Percentiles rank a stretch among this genome's conserved stretches.
Conservation (phyloP, 1,140 invertebrate species). For the Teleogryllus occipitalis region DNA sequence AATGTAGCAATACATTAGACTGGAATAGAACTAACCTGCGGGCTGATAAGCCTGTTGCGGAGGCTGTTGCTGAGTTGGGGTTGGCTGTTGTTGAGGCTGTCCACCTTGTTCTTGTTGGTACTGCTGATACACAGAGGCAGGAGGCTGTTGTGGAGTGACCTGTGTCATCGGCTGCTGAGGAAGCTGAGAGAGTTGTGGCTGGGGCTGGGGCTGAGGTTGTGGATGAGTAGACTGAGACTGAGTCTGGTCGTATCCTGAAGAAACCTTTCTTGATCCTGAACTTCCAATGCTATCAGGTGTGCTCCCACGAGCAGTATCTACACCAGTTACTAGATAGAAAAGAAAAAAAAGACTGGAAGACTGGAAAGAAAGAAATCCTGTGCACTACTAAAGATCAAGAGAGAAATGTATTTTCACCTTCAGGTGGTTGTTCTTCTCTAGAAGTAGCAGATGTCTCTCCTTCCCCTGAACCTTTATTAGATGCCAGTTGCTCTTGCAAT, state of each 20-base stretch:
- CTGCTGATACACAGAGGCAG: neutral
- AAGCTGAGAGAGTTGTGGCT: neutral
- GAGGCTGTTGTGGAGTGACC: neutral
- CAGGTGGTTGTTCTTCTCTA: slow-evolving; percentile 8
- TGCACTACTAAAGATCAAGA: neutral
- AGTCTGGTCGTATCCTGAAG: slow-evolving; percentile 9
- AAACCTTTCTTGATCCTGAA: slow-evolving; percentile 11
- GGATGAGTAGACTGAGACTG: slow-evolving; percentile 4
- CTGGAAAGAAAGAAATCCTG: too few species aligned
- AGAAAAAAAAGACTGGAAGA: neutral
- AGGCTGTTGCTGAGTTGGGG: neutral
- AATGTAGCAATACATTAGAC: neutral
- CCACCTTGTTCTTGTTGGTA: neutral
- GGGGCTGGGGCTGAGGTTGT: neutral
- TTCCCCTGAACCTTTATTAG: neutral
- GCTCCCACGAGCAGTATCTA: slow-evolving; percentile 7
- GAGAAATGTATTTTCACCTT: neutral
- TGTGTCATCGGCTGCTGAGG: neutral
- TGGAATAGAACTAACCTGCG: neutral
- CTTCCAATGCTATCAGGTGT: slow-evolving; percentile 15
- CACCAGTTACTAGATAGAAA: neutral
- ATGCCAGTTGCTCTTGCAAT: slow-evolving; percentile 16
- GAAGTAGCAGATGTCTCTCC: neutral
- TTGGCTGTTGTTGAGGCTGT: neutral
- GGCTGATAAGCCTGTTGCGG: neutral